Evolutionary conservation across 2,113 vertebrate species (phyloP).

Genomic region (Chascanopsetta lugubris): DNA sequence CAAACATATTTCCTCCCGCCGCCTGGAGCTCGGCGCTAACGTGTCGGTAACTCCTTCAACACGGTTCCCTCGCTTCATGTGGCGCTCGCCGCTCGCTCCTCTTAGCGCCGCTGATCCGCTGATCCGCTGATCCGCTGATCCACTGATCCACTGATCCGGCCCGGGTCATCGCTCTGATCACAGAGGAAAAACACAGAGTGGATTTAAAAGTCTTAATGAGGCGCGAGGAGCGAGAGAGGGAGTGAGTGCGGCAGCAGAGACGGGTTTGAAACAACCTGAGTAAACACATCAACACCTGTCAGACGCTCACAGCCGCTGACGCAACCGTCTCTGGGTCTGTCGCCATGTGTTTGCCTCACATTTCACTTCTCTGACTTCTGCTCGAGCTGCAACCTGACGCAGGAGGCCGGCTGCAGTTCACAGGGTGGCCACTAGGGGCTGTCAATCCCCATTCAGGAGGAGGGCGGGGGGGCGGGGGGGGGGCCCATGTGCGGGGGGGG

Average conservation of each 20-base stretch:
- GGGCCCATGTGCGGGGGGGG: not conserved
- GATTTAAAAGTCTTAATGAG: slow-evolving; percentile 33
- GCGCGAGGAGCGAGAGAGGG: slow-evolving; percentile 3
- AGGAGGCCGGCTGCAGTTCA: too few species aligned
- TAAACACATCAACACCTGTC: too few species aligned
- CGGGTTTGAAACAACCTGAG: not conserved
- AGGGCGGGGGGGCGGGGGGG: too few species aligned
- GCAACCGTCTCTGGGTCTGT: not conserved
- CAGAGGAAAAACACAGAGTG: not conserved
- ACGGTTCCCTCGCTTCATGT: slow-evolving; percentile 18
- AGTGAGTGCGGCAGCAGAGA: not conserved
- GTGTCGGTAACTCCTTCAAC: slow-evolving; percentile 52
- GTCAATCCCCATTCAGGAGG: too few species aligned
- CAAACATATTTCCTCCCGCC: slow-evolving; percentile 37
- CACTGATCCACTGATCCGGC: too few species aligned
- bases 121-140: slow-evolving; percentile 24
- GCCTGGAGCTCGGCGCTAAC: slow-evolving; percentile 29
- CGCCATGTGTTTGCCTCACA: slow-evolving; percentile 5
- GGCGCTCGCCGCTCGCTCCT: not conserved
- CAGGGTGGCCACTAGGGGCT: too few species aligned
- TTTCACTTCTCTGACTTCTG: too few species aligned
- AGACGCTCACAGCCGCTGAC: not conserved
- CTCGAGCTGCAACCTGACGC: too few species aligned
- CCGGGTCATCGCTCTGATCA: too few species aligned
- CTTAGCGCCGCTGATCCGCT: slow-evolving; percentile 31